Evolutionary conservation across 1,140 invertebrate species (phyloP), one percentile per base, ranked within the genome.

Genomic region (Mesaphorura yosii): DNA sequence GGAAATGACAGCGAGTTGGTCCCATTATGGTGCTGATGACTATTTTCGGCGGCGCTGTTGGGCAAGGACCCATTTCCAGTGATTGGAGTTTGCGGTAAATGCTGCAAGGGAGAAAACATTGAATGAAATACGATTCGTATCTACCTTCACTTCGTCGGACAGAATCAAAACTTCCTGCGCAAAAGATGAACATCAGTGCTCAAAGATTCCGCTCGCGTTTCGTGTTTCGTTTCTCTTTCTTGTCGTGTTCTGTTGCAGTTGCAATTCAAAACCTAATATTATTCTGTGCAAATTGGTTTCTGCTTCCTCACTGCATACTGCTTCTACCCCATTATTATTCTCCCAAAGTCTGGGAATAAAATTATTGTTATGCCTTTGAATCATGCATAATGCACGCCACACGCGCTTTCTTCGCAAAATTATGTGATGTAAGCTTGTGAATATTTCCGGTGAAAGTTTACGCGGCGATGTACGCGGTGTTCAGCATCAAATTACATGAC

Each of bases 31-130:
- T 41, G 48, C 6, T 34, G 26, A 31, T 22, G 6, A 41, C 48
- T 48, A 19, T 34, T 19, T 37, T 22, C 47, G 53, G 17, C 3
- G 27, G 26, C 7, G 22, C 19, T 6, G 14, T 23, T 48, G 3
- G 59, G 52, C 49, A 58, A 37, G 19, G 54, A 53, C 14, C 58
- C 58, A 56, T 56, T 62, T 19, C 44, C 54, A 23, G 55, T 51
- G 34, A 62, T 57, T 40, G 62, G 52, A 17, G 62, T 64, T 48
- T 64, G 62, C 19, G 62, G 62, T 29, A 64, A 51, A 12, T 59
- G 59, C 62, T 64, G 34, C n/a, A 47, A 17, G 22, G 40, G 19
- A 41, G 19, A 41, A 41, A 15, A 41, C 7, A 17, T 17, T 10
- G 22, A 17, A 41, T 41, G 6, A 41, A 41, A 41, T 10, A 7